Evolutionary conservation across 2,888 invertebrate genomes (phyloP).

Genomic region (Agrypnus murinus): DNA sequence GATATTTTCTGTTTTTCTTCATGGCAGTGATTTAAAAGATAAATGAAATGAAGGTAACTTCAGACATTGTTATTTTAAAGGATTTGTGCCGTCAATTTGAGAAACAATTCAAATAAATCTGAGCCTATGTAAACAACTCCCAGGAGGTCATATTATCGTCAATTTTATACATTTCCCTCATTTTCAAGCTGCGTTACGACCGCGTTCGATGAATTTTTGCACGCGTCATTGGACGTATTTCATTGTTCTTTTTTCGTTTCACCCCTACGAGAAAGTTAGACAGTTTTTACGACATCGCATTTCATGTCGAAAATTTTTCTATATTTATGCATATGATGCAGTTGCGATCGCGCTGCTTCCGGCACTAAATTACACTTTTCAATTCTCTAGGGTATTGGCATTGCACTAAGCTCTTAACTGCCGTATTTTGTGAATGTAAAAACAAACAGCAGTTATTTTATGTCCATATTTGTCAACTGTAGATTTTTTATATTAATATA

Average conservation of each 20-base stretch:
- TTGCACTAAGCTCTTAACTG: no score
- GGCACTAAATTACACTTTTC: neutral
- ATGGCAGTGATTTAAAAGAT: slow-evolving; percentile 23
- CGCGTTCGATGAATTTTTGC: slow-evolving; percentile 29
- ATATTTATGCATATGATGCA: slow-evolving; percentile 2
- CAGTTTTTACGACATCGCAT: slow-evolving; percentile 15
- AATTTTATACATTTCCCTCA: slow-evolving; percentile 47
- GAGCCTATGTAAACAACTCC: slow-evolving; percentile 50
- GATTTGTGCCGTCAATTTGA: slow-evolving; percentile 54
- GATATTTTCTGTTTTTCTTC: slow-evolving; percentile 24
- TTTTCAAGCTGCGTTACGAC: slow-evolving; percentile 26
- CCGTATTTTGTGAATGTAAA: no score
- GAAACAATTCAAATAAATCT: slow-evolving; percentile 54
- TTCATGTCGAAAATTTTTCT: neutral
- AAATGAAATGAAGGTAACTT: slow-evolving; percentile 30
- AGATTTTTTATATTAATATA: no score
- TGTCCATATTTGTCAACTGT: no score
- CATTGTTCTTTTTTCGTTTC: slow-evolving; percentile 21
- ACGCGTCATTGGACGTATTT: slow-evolving; percentile 26
- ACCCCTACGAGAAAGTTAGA: slow-evolving; percentile 14
- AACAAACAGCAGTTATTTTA: no score
- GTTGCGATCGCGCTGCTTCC: neutral
- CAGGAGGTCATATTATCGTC: slow-evolving; percentile 53
- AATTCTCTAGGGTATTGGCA: neutral
- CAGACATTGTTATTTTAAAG: slow-evolving; percentile 43